phyloP scores from a whole-genome alignment of 2,797 vertebrate species.

The Poecilia velifera region DNA sequence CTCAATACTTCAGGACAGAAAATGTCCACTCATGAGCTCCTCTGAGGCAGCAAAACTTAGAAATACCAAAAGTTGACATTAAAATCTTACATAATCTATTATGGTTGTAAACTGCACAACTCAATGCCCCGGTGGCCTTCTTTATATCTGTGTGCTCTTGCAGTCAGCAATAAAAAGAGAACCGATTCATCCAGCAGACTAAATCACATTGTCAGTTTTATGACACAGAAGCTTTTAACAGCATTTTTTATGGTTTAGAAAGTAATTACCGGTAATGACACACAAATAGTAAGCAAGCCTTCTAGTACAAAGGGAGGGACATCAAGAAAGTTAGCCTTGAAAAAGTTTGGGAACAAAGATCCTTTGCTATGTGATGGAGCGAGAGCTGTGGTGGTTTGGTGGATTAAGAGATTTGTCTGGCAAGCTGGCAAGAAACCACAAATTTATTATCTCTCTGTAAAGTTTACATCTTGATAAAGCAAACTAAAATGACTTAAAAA shows the following conservation, averaged over 20 bases:
- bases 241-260: background rate
- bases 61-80: background rate
- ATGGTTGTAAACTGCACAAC: background rate
- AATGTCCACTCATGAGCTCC: background rate
- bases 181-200: background rate
- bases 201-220: background rate
- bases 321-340: constrained; percentile 36
- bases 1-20: constrained; percentile 10
- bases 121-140: background rate
- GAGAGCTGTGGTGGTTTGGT: constrained; percentile 24
- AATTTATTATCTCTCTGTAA: constrained; percentile 18
- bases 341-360: constrained; percentile 38
- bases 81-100: background rate
- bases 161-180: background rate
- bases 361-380: constrained; percentile 9
- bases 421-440: constrained; percentile 18
- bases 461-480: background rate
- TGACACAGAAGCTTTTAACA: background rate
- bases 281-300: background rate
- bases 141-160: background rate
- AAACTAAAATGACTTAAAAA: background rate
- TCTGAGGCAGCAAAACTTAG: background rate
- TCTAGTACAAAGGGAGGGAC: constrained; percentile 37
- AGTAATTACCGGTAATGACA: background rate
- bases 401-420: constrained; percentile 28